Percentiles rank a stretch among this genome's conserved stretches.
These are phyloP conservation scores for Epistrophella euchroma DNA, from an alignment of 2,888 invertebrate genomes.

Conservation along the genomic window DNA sequence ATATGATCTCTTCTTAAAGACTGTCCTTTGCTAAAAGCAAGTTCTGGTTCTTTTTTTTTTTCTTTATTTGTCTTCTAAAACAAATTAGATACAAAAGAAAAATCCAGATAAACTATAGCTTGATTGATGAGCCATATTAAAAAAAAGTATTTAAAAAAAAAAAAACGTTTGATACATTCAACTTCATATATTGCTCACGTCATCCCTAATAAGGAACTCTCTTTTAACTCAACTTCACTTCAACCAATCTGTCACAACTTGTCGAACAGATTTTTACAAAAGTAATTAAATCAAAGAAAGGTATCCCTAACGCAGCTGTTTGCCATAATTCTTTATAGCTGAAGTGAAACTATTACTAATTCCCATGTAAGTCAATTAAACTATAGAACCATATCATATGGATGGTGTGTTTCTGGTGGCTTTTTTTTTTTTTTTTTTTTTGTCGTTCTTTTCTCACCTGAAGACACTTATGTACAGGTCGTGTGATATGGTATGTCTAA, in stretches of 20 bases:
- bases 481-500: constrained; percentile 17
- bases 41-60: no score
- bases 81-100: no score
- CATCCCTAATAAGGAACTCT: constrained; percentile 34
- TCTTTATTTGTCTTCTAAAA: no score
- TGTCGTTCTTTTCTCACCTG: constrained; percentile 14
- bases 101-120: no score
- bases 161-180: background rate
- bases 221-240: constrained; percentile 2
- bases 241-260: constrained; percentile 27
- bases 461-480: background rate
- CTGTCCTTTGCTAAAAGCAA: no score
- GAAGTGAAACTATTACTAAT: constrained; percentile 52
- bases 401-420: background rate
- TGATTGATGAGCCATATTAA: background rate
- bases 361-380: constrained; percentile 57
- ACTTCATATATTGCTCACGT: background rate
- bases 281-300: constrained; percentile 32
- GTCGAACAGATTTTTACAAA: constrained; percentile 10
- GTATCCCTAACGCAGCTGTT: constrained; percentile 4
- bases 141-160: background rate
- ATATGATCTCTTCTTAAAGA: no score
- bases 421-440: background rate
- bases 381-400: background rate
- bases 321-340: constrained; percentile 27